These are phyloP conservation scores for Clostera curtula DNA, from an alignment of 2,888 invertebrate species.

Conservation along the genomic window DNA sequence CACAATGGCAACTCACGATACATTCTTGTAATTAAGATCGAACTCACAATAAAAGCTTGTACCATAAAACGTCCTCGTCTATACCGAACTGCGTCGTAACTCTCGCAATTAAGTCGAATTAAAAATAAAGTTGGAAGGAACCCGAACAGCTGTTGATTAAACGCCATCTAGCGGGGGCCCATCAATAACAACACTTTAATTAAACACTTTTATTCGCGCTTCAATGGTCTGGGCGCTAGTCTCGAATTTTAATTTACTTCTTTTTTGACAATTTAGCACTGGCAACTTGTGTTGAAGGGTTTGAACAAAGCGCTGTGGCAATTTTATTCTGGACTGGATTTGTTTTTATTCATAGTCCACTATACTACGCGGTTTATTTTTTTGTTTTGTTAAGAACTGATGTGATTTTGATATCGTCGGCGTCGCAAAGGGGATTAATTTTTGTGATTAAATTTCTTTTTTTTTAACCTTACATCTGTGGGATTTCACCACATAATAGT, in stretches of 20 bases:
- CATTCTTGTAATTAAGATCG: slow-evolving; percentile 42
- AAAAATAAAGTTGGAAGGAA: slow-evolving; percentile 64
- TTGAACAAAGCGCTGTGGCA: slow-evolving; percentile 34
- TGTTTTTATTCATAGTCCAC: slow-evolving; percentile 13
- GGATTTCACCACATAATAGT: too few relatives aligned
- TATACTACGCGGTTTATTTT: too few relatives aligned
- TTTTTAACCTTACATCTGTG: too few relatives aligned
- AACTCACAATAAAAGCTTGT: slow-evolving; percentile 45
- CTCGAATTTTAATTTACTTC: slow-evolving; percentile 53
- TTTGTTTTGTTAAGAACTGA: too few relatives aligned
- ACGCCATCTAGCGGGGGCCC: slow-evolving; percentile 69
- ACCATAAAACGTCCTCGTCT: slow-evolving; percentile 48
- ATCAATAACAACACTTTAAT: slow-evolving; percentile 73
- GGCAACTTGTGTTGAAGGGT: slow-evolving; percentile 29
- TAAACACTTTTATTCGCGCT: slow-evolving; percentile 69
- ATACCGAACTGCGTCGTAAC: slow-evolving; percentile 51
- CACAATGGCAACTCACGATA: slow-evolving; percentile 23
- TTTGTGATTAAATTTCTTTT: too few relatives aligned
- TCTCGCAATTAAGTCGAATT: slow-evolving; percentile 68
- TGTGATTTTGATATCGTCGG: too few relatives aligned
- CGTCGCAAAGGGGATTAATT: too few relatives aligned
- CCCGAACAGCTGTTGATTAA: slow-evolving; percentile 59
- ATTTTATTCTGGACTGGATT: slow-evolving; percentile 16
- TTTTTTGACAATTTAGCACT: slow-evolving; percentile 50
- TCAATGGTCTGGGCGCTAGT: slow-evolving; percentile 52